Conservation (phyloP, 2,113 vertebrate species). For the Nothoprocta pentlandii region DNA sequence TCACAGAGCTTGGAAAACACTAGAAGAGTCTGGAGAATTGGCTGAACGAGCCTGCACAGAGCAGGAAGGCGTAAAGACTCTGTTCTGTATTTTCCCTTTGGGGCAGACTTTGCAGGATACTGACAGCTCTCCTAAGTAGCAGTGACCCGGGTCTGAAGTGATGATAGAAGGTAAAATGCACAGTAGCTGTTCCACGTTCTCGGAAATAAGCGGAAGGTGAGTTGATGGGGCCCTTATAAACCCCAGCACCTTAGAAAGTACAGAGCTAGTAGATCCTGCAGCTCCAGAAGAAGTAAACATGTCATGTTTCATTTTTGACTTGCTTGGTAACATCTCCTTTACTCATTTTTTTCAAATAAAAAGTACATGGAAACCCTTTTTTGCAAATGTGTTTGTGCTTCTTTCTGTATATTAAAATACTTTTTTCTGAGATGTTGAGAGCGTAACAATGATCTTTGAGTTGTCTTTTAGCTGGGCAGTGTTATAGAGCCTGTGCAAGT, state of each 20-base stretch:
- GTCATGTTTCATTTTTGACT: neutral
- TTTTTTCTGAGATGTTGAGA: neutral
- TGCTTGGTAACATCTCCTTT: neutral
- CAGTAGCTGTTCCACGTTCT: neutral
- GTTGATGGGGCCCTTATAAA: neutral
- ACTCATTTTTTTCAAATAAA: neutral
- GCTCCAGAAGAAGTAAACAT: neutral
- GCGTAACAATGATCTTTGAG: neutral
- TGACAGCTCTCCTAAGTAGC: neutral
- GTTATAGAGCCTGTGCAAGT: neutral
- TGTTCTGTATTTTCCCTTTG: neutral
- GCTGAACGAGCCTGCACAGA: fast-evolving
- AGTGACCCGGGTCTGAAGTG: neutral
- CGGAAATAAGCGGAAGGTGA: neutral
- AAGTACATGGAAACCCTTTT: neutral
- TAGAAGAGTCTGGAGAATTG: neutral
- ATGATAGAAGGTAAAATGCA: neutral
- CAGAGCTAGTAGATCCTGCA: neutral
- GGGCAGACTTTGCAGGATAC: neutral
- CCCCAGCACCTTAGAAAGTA: neutral
- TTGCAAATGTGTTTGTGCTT: neutral
- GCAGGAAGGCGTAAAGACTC: neutral
- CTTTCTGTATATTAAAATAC: neutral
- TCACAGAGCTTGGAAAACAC: neutral
- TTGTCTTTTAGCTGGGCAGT: neutral